Conservation (phyloP, 64 coral and sea anemone genomes). For the Actinia equina region DNA sequence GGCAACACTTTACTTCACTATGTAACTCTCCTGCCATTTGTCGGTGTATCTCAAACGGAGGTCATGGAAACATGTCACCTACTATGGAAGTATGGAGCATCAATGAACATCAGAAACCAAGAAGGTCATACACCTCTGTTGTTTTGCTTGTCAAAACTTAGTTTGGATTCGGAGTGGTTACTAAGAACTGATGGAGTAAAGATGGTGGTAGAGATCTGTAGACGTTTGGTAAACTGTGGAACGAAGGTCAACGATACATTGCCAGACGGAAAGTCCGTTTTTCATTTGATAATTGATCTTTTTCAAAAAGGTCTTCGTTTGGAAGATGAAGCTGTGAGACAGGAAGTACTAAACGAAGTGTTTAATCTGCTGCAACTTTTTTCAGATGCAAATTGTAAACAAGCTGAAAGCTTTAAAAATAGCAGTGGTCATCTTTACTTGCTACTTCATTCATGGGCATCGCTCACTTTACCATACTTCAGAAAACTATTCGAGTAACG, state of each 20-base stretch:
- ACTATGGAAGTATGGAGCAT: neutral
- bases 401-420: neutral
- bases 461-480: neutral
- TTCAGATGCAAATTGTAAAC: neutral
- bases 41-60: neutral
- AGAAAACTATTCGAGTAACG: neutral
- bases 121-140: neutral
- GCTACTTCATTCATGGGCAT: slow-evolving; percentile 2
- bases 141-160: neutral
- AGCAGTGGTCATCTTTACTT: neutral
- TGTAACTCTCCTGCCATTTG: neutral
- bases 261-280: neutral
- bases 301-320: neutral
- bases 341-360: neutral
- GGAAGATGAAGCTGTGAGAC: neutral
- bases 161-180: neutral
- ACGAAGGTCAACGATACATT: neutral
- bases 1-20: slow-evolving; percentile 15
- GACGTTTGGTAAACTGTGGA: neutral
- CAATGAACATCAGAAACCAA: neutral
- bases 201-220: neutral
- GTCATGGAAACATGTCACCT: neutral
- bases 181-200: neutral
- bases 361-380: neutral
- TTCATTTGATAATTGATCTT: neutral